These are phyloP conservation scores for Nomia melanderi DNA, from an alignment of 1,140 invertebrate species.

Conservation along the genomic window DNA sequence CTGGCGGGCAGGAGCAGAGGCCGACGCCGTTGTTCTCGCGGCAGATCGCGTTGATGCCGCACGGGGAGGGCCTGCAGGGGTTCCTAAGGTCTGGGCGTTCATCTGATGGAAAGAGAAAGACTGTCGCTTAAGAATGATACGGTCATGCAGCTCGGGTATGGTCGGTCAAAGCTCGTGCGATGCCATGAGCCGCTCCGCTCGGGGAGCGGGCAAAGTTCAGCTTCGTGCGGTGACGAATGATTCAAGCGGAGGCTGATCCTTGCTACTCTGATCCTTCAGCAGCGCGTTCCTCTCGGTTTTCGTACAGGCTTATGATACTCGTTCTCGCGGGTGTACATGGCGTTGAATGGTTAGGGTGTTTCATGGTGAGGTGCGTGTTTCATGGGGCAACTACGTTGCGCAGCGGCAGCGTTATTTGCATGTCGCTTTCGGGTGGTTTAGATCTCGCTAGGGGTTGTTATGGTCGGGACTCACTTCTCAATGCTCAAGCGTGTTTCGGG, in stretches of 20 bases:
- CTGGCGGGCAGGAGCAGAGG: conserved; percentile 85
- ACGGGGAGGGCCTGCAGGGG: conserved; percentile 86
- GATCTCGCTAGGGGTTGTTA: conserved; percentile 21
- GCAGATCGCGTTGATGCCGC: conserved; percentile 82
- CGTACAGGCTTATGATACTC: too few relatives aligned
- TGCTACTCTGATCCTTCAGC: not conserved
- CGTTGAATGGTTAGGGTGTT: not conserved
- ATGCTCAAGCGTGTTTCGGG: conserved; percentile 37
- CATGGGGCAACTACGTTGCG: not conserved
- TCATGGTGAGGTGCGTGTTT: not conserved
- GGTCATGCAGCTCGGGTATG: conserved; percentile 28
- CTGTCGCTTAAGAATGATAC: conserved; percentile 40
- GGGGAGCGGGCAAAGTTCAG: too few relatives aligned
- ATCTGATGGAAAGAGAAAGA: conserved; percentile 77
- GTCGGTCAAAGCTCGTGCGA: conserved; percentile 50
- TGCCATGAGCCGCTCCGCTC: not conserved
- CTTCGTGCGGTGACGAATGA: not conserved
- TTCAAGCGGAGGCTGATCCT: conserved; percentile 9
- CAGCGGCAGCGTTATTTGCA: not conserved
- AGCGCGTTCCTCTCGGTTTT: too few relatives aligned
- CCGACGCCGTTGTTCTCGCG: conserved; percentile 78
- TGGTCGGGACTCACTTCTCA: not conserved
- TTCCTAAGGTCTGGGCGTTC: conserved; percentile 73
- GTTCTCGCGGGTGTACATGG: not conserved
- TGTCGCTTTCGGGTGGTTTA: not conserved